phyloP scores from a whole-genome alignment of 2,888 invertebrate species.

The Allygus modestus region DNA sequence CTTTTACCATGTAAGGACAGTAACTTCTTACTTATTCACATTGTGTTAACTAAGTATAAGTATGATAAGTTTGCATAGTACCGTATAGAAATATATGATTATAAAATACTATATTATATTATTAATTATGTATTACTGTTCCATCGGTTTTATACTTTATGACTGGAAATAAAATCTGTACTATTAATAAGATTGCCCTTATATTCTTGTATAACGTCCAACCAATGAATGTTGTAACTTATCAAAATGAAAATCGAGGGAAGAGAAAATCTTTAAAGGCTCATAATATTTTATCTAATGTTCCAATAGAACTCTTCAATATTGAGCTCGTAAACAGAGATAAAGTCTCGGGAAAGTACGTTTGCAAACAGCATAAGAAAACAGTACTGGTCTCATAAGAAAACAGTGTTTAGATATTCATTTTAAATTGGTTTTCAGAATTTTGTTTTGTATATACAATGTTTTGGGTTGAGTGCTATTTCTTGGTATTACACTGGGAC shows the following conservation, averaged over 20 bases:
- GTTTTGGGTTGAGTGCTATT: not conserved
- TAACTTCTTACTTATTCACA: too few species aligned
- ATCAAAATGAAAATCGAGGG: not conserved
- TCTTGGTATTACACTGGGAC: not conserved
- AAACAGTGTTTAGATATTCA: slow-evolving; percentile 12
- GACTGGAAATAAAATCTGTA: too few species aligned
- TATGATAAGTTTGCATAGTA: too few species aligned
- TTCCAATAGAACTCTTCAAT: not conserved
- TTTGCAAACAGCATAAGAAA: not conserved
- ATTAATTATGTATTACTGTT: too few species aligned
- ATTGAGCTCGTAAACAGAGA: slow-evolving; percentile 22
- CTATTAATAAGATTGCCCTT: too few species aligned
- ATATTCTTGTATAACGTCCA: too few species aligned
- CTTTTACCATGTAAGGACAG: too few species aligned
- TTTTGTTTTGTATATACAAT: not conserved
- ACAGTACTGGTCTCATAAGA: not conserved
- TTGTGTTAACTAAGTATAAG: too few species aligned
- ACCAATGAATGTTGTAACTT: not conserved
- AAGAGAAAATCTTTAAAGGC: not conserved
- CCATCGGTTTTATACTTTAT: too few species aligned
- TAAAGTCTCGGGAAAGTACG: not conserved
- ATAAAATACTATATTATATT: too few species aligned
- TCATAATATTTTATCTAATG: slow-evolving; percentile 15
- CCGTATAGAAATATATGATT: too few species aligned
- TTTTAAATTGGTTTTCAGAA: not conserved